These are phyloP conservation scores for Pachypeltis micranthus DNA, from an alignment of 1,140 invertebrate species.

Conservation along the genomic window DNA sequence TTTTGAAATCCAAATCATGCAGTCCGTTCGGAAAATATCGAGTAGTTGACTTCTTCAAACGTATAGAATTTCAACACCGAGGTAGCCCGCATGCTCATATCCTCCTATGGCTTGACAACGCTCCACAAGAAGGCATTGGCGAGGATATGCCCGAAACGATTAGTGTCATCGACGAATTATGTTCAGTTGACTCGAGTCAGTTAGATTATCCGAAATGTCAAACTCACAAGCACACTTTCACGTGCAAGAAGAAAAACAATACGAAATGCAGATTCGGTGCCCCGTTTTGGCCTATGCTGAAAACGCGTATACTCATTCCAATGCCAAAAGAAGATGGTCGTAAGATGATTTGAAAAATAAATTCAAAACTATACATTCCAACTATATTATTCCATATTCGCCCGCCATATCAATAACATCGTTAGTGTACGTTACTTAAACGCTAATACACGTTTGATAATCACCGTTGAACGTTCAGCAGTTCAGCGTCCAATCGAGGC, in stretches of 20 bases:
- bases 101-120: not conserved
- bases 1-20: not conserved
- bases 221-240: conserved; percentile 33
- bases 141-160: not conserved
- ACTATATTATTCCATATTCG: no score
- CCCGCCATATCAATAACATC: no score
- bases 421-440: no score
- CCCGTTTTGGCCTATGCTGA: conserved; percentile 23
- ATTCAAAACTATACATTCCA: conserved; percentile 28
- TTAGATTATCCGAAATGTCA: conserved; percentile 19
- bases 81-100: not conserved
- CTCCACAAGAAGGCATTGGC: not conserved
- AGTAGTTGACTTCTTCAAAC: conserved; percentile 3
- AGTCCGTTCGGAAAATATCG: not conserved
- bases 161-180: not conserved
- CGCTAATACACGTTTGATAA: no score
- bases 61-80: not conserved
- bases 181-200: not conserved
- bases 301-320: conserved; percentile 30
- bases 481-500: no score
- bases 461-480: no score
- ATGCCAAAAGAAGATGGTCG: conserved; percentile 30
- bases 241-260: conserved; percentile 31
- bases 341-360: conserved; percentile 29
- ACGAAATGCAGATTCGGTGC: conserved; percentile 32